Evolutionary conservation across 37 sponge, comb jelly and placozoan species (phyloP).

Genomic region (Sycon ciliatum): DNA sequence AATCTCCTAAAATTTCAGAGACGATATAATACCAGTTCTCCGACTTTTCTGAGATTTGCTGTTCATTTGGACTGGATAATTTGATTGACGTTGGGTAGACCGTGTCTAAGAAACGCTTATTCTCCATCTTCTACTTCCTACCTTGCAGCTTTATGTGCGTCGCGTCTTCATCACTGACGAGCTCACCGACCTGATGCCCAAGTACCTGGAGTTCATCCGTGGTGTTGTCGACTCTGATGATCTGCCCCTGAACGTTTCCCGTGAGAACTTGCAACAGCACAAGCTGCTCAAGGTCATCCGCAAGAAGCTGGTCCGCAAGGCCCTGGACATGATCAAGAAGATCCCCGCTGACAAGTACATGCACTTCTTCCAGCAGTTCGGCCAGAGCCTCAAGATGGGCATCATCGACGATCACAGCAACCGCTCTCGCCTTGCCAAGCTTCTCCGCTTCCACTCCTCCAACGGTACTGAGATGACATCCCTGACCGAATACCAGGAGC

Average conservation of each 20-base stretch:
- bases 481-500: constrained; percentile 77
- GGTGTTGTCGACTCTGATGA: constrained; percentile 98
- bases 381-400: constrained; percentile 68
- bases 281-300: constrained; percentile 94
- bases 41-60: too few species aligned
- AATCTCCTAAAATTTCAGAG: too few species aligned
- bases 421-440: constrained; percentile 79
- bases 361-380: constrained; percentile 85
- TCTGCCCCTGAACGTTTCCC: constrained; percentile 93
- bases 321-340: constrained; percentile 98
- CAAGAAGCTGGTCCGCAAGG: constrained; percentile 98
- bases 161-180: constrained; percentile 98
- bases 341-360: constrained; percentile 59
- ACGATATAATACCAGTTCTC: too few species aligned
- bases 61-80: too few species aligned
- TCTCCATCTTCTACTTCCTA: background rate
- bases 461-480: constrained; percentile 59
- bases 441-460: constrained; percentile 84
- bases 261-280: constrained; percentile 95
- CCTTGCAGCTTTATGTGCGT: constrained; percentile 87
- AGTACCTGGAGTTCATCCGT: constrained; percentile 77
- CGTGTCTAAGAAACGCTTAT: too few species aligned
- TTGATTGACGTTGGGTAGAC: too few species aligned
- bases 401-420: constrained; percentile 88
- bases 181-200: constrained; percentile 92